Evolutionary conservation across 2,888 invertebrate species (phyloP).

Genomic region (Atrina japonica): DNA sequence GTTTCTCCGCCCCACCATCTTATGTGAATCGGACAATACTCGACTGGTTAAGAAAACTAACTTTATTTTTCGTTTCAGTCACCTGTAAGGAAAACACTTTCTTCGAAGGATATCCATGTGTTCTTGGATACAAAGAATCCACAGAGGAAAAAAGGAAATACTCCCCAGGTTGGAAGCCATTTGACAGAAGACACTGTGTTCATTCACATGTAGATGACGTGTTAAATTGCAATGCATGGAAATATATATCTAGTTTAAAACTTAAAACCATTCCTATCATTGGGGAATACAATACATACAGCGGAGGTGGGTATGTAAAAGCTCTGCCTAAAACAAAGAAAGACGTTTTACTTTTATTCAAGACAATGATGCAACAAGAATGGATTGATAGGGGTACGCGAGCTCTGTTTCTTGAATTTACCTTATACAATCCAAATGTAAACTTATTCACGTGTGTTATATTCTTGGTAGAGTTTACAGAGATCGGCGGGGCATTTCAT

Average conservation of each 20-base stretch:
- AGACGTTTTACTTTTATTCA: slow-evolving; percentile 39
- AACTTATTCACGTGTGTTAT: slow-evolving; percentile 71
- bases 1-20: too few species aligned
- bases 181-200: slow-evolving; percentile 35
- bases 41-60: too few species aligned
- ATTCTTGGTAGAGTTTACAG: slow-evolving; percentile 50
- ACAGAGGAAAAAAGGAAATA: slow-evolving; percentile 47
- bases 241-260: slow-evolving; percentile 44
- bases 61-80: slow-evolving; percentile 10
- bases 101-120: slow-evolving; percentile 29
- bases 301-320: slow-evolving; percentile 60
- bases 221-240: slow-evolving; percentile 54
- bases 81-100: background rate
- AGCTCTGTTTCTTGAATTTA: slow-evolving; percentile 74
- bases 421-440: slow-evolving; percentile 70
- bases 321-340: slow-evolving; percentile 50
- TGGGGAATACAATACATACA: slow-evolving; percentile 58
- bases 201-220: background rate
- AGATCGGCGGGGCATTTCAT: slow-evolving; percentile 51
- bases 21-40: too few species aligned
- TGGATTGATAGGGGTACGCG: slow-evolving; percentile 74
- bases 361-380: slow-evolving; percentile 50
- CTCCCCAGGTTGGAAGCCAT: slow-evolving; percentile 50
- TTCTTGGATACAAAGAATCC: slow-evolving; percentile 36
- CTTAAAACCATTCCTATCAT: slow-evolving; percentile 53